Conservation (phyloP, 2,797 vertebrate species). For the Channa striata region DNA sequence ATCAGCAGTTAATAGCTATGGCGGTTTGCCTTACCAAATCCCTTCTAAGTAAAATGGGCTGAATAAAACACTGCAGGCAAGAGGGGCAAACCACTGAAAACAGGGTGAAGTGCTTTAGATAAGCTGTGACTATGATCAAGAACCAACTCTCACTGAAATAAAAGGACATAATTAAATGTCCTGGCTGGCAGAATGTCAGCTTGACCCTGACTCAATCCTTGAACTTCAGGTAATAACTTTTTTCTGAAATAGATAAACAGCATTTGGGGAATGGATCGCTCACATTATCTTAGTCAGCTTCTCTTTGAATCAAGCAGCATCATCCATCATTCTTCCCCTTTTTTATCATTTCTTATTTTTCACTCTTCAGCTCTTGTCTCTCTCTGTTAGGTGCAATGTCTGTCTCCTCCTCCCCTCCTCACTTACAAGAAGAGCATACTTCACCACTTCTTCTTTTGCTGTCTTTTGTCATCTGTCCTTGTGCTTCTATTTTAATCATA, state of each 20-base stretch:
- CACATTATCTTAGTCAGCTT: conserved; percentile 10
- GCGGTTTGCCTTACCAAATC: conserved; percentile 20
- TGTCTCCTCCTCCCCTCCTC: background rate
- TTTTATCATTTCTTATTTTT: conserved; percentile 26
- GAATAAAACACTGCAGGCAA: conserved; percentile 21
- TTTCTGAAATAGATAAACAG: background rate
- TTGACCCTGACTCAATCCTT: background rate
- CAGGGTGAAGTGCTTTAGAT: background rate
- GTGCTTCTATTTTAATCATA: conserved; percentile 35
- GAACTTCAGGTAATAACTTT: conserved; percentile 11
- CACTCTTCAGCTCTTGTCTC: conserved; percentile 29
- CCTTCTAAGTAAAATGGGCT: conserved; percentile 7
- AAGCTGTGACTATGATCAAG: conserved; percentile 1
- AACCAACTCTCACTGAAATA: background rate
- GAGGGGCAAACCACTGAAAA: background rate
- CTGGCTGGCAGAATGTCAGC: conserved; percentile 1
- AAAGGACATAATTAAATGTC: conserved; percentile 6
- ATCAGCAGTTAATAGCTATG: conserved; percentile 33
- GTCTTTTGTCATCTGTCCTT: conserved; percentile 29
- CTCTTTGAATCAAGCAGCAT: background rate
- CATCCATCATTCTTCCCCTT: conserved; percentile 12
- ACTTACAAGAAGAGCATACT: conserved; percentile 14
- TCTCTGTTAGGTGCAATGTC: conserved; percentile 16
- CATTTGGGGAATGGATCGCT: background rate
- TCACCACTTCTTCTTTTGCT: conserved; percentile 16